Evolutionary conservation across 2,888 invertebrate species (phyloP).

Genomic region (Leptinotarsa rubiginosa): DNA sequence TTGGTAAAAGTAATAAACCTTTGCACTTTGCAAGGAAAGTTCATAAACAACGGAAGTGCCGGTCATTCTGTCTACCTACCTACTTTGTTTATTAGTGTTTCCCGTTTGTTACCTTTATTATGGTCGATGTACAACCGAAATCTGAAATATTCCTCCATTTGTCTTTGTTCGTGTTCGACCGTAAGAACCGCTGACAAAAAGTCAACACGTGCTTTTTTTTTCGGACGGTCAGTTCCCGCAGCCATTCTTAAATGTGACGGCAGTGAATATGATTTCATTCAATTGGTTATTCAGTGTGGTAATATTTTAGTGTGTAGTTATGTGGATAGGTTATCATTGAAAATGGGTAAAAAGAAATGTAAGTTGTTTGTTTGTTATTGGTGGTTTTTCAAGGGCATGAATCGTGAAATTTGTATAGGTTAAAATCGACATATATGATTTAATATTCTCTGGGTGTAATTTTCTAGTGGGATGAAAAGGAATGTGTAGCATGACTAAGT

Average conservation of each 20-base stretch:
- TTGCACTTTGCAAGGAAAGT: neutral
- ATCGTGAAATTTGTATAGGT: neutral
- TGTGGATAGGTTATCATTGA: neutral
- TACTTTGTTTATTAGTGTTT: neutral
- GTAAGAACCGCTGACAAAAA: neutral
- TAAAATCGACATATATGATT: neutral
- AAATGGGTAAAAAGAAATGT: slow-evolving; percentile 10
- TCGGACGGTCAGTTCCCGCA: neutral
- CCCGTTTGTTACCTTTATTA: too few relatives aligned
- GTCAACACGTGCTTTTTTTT: neutral
- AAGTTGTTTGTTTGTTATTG: neutral
- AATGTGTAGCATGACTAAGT: neutral
- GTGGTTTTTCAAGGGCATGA: neutral
- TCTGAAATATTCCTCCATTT: too few relatives aligned
- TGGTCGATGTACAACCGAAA: too few relatives aligned
- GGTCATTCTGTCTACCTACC: neutral
- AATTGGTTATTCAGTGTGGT: neutral
- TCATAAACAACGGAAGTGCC: neutral
- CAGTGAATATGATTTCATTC: slow-evolving; percentile 1
- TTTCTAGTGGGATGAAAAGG: too few relatives aligned
- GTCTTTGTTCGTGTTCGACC: neutral
- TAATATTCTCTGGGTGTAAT: neutral
- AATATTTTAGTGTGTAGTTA: slow-evolving; percentile 9
- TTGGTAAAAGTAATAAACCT: neutral
- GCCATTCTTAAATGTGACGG: neutral